Evolutionary conservation across 2,888 invertebrate species (phyloP).

Genomic region (Helicoverpa assulta): DNA sequence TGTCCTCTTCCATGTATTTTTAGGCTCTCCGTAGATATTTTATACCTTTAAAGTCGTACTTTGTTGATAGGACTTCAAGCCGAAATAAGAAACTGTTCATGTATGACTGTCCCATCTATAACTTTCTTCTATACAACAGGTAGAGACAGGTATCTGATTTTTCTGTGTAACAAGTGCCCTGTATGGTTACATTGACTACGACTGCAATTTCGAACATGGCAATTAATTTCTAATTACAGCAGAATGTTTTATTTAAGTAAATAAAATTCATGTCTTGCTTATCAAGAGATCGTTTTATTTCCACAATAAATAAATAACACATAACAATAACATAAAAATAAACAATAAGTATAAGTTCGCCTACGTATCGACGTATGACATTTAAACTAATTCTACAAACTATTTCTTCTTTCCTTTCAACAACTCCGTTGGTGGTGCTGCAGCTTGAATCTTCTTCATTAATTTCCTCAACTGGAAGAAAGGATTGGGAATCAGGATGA

Average conservation of each 20-base stretch:
- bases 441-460: conserved; percentile 76
- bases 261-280: conserved; percentile 48
- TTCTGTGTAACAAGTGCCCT: too few relatives aligned
- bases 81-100: background rate
- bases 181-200: background rate
- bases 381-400: background rate
- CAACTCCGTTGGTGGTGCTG: conserved; percentile 57
- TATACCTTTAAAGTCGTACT: background rate
- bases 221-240: conserved; percentile 3
- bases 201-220: background rate
- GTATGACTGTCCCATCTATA: too few relatives aligned
- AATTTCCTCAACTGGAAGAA: conserved; percentile 77
- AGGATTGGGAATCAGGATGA: conserved; percentile 57
- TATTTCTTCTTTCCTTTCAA: conserved; percentile 32
- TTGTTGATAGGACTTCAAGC: background rate
- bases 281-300: conserved; percentile 31
- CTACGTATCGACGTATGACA: background rate
- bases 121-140: too few relatives aligned
- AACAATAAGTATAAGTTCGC: background rate
- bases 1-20: background rate
- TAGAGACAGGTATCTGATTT: too few relatives aligned
- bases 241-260: conserved; percentile 24
- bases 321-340: background rate
- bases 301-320: background rate
- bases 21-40: background rate